Base-by-base conservation (phyloP, 1,140 invertebrate species). In the Triops cancriformis region DNA sequence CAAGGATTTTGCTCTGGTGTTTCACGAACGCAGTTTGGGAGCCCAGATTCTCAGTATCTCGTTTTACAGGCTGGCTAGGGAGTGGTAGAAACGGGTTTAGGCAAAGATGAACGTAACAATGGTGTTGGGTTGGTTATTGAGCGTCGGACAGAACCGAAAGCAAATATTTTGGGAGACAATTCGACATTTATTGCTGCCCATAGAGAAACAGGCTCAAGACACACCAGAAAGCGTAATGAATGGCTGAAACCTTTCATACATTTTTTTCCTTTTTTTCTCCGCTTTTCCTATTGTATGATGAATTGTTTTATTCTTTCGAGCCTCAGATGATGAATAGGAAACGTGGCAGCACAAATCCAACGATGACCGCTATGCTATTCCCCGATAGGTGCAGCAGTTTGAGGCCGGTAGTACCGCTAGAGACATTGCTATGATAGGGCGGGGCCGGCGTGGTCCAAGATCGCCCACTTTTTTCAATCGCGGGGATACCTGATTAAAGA, bases 181-280 rank as follows among this genome's bases (percentile, higher is more conserved):
- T 64, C 18, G 51, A 64, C 51, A 64, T 64, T 64, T 64, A 64
- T 64, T 64, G 51, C 51, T 64, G 51, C 51, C 51, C 51, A 64
- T 64, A 64, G 23, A 64, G 51, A 64, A 64, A n/a, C 51, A 64
- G 51, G 51, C 51, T 23, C 51, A 64, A 64, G 51, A 64, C 51
- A 64, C 51, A 64, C 51, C 51, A 64, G 18, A 64, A 64, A 64
- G 51, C 51, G 51, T 64, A 64, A 64, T 64, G 51, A 64, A 64
- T 64, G 1, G 51, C 51, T 64, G 51, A 23, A 4, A 64, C 14
- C 23, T 23, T 64, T 64, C 23, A 6, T 64, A n/a, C 51, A 64
- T 14, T 1, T 18, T 64, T 64, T 64, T 64, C 14, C 14, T 64
- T 64, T 12, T 12, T 64, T 37, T 37, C 31, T 37, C 18, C 14